Base-by-base conservation (phyloP, 2,113 vertebrate species). In the Aythya baeri region DNA sequence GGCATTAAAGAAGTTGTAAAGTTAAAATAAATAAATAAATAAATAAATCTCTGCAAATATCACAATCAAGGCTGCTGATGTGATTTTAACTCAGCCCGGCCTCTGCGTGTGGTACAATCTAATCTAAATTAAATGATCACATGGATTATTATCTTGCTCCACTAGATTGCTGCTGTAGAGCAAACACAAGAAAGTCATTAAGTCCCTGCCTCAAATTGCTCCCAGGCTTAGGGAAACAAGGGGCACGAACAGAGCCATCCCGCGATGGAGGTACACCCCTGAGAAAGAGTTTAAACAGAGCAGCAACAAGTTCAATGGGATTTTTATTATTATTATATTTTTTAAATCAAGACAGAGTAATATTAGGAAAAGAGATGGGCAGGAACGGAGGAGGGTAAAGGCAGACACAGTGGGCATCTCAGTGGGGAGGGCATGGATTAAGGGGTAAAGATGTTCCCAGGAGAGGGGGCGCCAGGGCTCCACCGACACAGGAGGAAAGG, bases 121-220 rank as follows among this genome's bases (percentile, higher is more conserved):
- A 81, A 86, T 89, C 52, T 81, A 95, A 92, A 91, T 91, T 84
- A 92, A 95, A 94, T 9, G 7, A 89, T 91, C 75, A 57, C 44
- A 79, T 0, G 2, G 52, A 79, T 93, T 89, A 89, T 76, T 89
- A 85, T 31, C 32, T 72, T 79, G 34, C 54, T 93, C 82, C 81
- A 57, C 49, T 68, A 89, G 57, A 95, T 52, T 46, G 87, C 72
- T 83, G 25, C 85, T 3, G 3, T 55, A 82, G 46, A 91, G 29
- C 54, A 96, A 81, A 94, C 17, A 38, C 9, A 44, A 46, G 38
- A 25, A 83, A 59, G 57, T 80, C 66, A 76, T 91, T 57, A 79
- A 79, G 65, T 62, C 22, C 22, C 57, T 46, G 59, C 34, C 46
- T 46, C 49, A 50, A 82, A 84, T 55, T 72, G 31, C 50, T 88